phyloP scores from a whole-genome alignment of 2,113 vertebrate species.

The Tragulus kanchil region DNA sequence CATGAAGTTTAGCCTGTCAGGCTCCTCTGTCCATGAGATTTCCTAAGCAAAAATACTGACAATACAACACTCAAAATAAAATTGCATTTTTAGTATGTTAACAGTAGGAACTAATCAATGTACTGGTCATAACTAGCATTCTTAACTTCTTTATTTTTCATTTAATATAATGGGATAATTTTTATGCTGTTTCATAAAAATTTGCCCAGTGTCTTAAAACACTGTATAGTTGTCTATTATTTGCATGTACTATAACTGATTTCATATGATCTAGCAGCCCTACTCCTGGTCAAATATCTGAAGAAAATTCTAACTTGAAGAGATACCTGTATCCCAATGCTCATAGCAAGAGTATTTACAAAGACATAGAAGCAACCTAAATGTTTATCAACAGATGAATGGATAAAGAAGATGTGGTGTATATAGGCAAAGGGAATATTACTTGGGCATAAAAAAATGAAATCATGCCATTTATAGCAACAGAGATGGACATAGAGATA shows the following conservation, averaged over 20 bases:
- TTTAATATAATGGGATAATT: constrained; percentile 20
- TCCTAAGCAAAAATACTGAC: no score
- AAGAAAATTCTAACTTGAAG: neutral
- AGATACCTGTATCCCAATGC: neutral
- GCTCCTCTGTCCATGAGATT: no score
- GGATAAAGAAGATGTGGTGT: neutral
- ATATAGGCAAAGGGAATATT: neutral
- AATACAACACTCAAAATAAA: neutral
- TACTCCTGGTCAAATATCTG: neutral
- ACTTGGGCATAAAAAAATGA: neutral
- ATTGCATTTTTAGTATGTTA: neutral
- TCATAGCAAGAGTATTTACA: neutral
- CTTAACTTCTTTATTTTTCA: neutral
- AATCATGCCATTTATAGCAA: neutral
- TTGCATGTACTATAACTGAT: neutral
- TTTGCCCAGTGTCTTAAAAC: neutral
- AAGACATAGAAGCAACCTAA: neutral
- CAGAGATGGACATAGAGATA: neutral
- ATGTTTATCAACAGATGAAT: neutral
- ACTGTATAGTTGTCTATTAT: neutral
- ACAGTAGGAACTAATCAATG: neutral
- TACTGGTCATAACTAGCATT: neutral
- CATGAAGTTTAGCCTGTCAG: no score
- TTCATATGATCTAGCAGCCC: neutral
- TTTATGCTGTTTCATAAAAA: neutral